Conservation (phyloP, 2,113 vertebrate genomes). For the Gymnocephalus cernua region DNA sequence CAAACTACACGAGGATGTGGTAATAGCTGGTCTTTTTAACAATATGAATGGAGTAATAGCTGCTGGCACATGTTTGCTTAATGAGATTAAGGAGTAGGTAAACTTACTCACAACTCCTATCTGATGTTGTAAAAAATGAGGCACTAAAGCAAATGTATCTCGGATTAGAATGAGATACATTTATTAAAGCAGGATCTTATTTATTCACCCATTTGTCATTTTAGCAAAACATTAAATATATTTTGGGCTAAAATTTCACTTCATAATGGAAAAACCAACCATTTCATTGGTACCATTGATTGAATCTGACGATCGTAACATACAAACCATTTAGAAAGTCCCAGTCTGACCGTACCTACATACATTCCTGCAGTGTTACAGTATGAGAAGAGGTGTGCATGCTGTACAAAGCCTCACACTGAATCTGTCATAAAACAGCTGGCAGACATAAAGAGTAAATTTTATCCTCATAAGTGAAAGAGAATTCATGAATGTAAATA, state of each 20-base stretch:
- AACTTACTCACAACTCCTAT: neutral
- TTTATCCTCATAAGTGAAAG: neutral
- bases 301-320: neutral
- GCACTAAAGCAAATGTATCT: neutral
- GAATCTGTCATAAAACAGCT: neutral
- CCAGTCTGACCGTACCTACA: neutral
- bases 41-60: conserved; percentile 22
- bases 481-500: conserved; percentile 19
- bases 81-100: conserved; percentile 4
- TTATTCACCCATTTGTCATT: neutral
- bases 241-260: conserved; percentile 13
- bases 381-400: neutral
- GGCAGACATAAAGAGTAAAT: neutral
- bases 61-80: conserved; percentile 20
- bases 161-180: neutral
- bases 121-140: conserved; percentile 7
- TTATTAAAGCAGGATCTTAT: neutral
- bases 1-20: conserved; percentile 30
- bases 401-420: neutral
- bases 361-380: neutral
- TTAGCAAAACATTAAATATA: neutral
- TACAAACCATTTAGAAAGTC: neutral
- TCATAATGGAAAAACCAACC: neutral
- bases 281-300: neutral
- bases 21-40: neutral